These are phyloP conservation scores for Battus philenor DNA, from an alignment of 1,140 invertebrate genomes.

Conservation along the genomic window DNA sequence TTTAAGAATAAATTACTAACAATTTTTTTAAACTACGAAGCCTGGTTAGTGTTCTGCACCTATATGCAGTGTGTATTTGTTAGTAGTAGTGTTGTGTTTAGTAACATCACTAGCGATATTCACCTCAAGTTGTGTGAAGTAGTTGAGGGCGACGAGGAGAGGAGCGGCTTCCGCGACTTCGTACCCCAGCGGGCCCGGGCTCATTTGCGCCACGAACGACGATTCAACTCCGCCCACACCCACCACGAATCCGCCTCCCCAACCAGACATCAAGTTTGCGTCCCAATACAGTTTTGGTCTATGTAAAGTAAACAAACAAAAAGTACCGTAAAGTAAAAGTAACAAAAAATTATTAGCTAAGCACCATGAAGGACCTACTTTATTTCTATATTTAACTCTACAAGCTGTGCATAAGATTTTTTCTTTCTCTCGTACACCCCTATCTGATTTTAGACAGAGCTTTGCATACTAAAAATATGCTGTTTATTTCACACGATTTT, in stretches of 20 bases:
- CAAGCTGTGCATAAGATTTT: too few species aligned
- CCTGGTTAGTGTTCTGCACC: too few species aligned
- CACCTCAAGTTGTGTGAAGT: conserved; percentile 90
- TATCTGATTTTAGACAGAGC: too few species aligned
- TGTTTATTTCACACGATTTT: not conserved
- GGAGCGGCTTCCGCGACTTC: conserved; percentile 82
- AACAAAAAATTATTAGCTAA: not conserved
- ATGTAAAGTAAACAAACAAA: not conserved
- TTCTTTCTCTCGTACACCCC: too few species aligned
- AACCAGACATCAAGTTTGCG: conserved; percentile 34
- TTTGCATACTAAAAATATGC: too few species aligned
- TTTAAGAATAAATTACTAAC: too few species aligned
- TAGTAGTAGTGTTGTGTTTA: too few species aligned
- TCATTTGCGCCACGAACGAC: conserved; percentile 82
- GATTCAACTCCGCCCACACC: conserved; percentile 92
- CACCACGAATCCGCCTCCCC: conserved; percentile 76
- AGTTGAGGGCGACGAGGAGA: conserved; percentile 88
- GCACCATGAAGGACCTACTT: too few species aligned
- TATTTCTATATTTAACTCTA: not conserved
- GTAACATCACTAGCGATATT: too few species aligned
- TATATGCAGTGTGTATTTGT: too few species aligned
- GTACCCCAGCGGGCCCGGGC: conserved; percentile 80
- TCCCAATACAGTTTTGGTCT: conserved; percentile 50
- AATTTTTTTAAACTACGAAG: too few species aligned
- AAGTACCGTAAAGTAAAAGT: too few species aligned